Percentiles rank a stretch among this genome's conserved stretches.
Evolutionary conservation across 2,888 invertebrate species (phyloP).

Genomic region (Cryptus viduatorius): DNA sequence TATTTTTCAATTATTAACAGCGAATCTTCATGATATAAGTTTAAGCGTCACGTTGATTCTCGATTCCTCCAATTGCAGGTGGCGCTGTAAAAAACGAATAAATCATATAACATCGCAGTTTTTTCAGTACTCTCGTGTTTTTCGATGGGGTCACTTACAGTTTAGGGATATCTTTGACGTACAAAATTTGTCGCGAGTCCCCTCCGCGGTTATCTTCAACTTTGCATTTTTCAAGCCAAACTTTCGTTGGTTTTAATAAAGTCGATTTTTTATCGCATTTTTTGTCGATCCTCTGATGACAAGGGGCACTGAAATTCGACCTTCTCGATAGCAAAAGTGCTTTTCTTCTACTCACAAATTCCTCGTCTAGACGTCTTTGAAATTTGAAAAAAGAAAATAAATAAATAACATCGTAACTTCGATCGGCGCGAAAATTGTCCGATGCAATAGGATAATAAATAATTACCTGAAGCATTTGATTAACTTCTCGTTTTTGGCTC

Average conservation of each 20-base stretch:
- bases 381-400: not conserved
- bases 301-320: slow-evolving; percentile 19
- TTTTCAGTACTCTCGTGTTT: not conserved
- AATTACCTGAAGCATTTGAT: slow-evolving; percentile 76
- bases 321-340: slow-evolving; percentile 65
- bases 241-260: slow-evolving; percentile 78
- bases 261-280: slow-evolving; percentile 72
- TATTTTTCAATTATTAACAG: no score
- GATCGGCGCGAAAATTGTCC: no score
- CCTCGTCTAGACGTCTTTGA: slow-evolving; percentile 78
- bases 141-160: slow-evolving; percentile 71
- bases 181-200: slow-evolving; percentile 68
- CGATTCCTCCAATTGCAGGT: slow-evolving; percentile 58
- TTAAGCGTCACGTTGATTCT: slow-evolving; percentile 40
- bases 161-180: slow-evolving; percentile 80
- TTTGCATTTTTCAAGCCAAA: slow-evolving; percentile 80
- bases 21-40: not conserved
- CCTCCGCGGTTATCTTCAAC: slow-evolving; percentile 32
- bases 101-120: no score
- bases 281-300: slow-evolving; percentile 12
- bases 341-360: slow-evolving; percentile 76
- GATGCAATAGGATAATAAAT: not conserved
- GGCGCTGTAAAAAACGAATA: slow-evolving; percentile 54
- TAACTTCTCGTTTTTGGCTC: slow-evolving; percentile 64
- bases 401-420: no score